A percentile compares a stretch with the other conserved stretches of the same genome.
These are phyloP conservation scores for Semnopithecus entellus DNA, from an alignment of 2,113 vertebrate species.

Conservation along the genomic window DNA sequence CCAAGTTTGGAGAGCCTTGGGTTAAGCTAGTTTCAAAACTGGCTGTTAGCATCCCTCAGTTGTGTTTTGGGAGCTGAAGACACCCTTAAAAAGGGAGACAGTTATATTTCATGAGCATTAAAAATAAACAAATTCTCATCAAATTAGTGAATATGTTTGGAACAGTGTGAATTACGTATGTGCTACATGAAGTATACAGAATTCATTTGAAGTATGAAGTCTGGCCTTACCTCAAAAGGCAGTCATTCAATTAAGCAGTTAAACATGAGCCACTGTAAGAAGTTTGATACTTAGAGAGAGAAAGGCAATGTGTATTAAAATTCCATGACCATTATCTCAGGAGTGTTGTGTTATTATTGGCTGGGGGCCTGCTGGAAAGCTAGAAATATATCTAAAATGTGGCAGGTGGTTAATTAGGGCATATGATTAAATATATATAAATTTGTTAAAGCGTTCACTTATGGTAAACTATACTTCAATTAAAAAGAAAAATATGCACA, in stretches of 20 bases:
- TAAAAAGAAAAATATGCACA: background rate
- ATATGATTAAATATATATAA: background rate
- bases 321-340: background rate
- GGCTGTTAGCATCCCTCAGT: background rate
- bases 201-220: background rate
- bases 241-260: background rate
- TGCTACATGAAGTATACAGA: background rate
- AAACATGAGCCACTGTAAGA: background rate
- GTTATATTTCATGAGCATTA: background rate
- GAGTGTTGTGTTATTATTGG: background rate
- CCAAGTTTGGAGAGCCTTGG: background rate
- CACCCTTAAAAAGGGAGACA: background rate
- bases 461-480: background rate
- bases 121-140: background rate
- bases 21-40: background rate
- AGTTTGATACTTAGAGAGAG: background rate
- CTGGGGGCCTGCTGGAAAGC: background rate
- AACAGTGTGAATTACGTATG: background rate
- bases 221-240: background rate
- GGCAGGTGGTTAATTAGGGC: background rate
- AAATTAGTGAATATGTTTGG: background rate
- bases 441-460: background rate
- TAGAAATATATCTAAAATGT: background rate
- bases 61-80: background rate
- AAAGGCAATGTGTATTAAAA: background rate